These are phyloP conservation scores for Lathronympha strigana DNA, from an alignment of 2,888 invertebrate species.

Conservation along the genomic window DNA sequence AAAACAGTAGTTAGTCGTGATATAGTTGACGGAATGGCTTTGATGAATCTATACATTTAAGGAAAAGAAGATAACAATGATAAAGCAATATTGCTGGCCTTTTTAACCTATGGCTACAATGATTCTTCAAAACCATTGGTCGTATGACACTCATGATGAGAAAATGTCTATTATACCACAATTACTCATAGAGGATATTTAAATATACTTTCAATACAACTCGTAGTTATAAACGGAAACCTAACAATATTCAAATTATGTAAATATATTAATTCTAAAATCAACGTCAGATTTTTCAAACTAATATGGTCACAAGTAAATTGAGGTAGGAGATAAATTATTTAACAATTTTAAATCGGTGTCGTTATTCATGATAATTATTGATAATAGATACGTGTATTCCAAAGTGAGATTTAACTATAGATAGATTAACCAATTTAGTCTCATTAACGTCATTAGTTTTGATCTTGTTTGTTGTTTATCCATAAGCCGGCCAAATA, in stretches of 20 bases:
- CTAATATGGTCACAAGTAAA: not conserved
- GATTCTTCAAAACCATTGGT: constrained; percentile 54
- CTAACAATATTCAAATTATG: constrained; percentile 45
- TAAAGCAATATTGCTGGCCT: not conserved
- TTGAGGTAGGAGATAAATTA: constrained; percentile 8
- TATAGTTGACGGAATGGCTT: constrained; percentile 57
- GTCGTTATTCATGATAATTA: constrained; percentile 36
- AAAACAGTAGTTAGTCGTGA: constrained; percentile 79
- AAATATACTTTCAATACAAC: constrained; percentile 47
- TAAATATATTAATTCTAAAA: constrained; percentile 20
- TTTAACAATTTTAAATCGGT: constrained; percentile 23
- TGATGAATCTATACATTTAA: constrained; percentile 50
- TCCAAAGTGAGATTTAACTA: constrained; percentile 36
- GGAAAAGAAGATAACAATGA: not conserved
- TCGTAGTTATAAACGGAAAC: constrained; percentile 46
- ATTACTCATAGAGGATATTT: constrained; percentile 64
- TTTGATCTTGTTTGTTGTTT: not conserved
- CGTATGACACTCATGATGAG: constrained; percentile 54
- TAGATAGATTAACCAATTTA: constrained; percentile 27
- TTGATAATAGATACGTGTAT: constrained; percentile 27
- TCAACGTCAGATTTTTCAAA: constrained; percentile 11
- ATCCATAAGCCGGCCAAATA: too few relatives aligned
- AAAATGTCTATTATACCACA: constrained; percentile 78
- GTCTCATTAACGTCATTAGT: not conserved
- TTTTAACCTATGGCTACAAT: too few relatives aligned